Evolutionary conservation across 2,113 vertebrate species (phyloP), one percentile per base, ranked within the genome.

Genomic region (Strix aluco): DNA sequence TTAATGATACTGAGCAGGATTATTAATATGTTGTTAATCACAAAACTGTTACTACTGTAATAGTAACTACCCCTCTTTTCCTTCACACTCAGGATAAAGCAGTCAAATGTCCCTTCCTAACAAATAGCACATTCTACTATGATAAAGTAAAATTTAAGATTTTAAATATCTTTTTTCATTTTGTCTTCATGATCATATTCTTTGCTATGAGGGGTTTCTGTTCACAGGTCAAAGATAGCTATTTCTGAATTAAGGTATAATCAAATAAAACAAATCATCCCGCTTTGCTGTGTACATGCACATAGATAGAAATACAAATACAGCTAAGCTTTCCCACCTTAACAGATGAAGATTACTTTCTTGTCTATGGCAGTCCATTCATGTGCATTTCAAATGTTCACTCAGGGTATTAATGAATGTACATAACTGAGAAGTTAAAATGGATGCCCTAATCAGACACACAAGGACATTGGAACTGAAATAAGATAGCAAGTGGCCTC

Each of bases 381-480:
- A 86, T 51, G 29, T 30, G 79, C 20, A 73, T 55, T 90, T 92
- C 54, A 79, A 80, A 72, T 74, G 62, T 88, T 74, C 70, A 74
- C 80, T 74, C 40, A 74, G 82, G 52, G 5, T 71, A 69, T 70
- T 61, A 81, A 44, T 36, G 19, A 81, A 44, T 36, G 19, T 86
- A 75, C 54, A 69, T 58, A 92, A 92, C 44, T 81, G 67, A 97
- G 97, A 90, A 96, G 78, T 85, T 94, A 61, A 92, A 95, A 81
- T 0, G 0, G 54, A 77, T 54, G 46, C 72, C 74, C 82, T 98
- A 96, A 97, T 95, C 92, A 91, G 83, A 92, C 67, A 87, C 67
- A 91, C 88, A 97, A 97, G 87, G 92, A 74, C 94, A 96, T 2
- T 89, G 87, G 40, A 95, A 97, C 65, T 89, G 88, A 92, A 97